These are phyloP conservation scores for Hemibates koningsi DNA, from an alignment of 2,113 vertebrate species.

Conservation along the genomic window DNA sequence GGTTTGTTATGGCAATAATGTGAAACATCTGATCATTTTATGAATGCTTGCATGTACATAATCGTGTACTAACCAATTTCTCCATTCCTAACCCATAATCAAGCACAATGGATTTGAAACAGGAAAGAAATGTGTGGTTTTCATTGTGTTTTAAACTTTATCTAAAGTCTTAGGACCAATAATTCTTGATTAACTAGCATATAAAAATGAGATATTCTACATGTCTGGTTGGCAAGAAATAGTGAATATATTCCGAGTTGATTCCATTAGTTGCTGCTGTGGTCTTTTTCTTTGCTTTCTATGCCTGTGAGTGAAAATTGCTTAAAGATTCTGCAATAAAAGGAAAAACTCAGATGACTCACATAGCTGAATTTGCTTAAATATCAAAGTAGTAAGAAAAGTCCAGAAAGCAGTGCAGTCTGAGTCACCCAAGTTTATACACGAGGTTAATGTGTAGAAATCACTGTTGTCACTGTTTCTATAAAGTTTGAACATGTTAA, in stretches of 20 bases:
- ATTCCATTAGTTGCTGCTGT: neutral
- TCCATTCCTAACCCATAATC: neutral
- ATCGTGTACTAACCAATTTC: neutral
- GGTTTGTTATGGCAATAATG: neutral
- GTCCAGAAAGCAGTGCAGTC: neutral
- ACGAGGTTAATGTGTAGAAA: neutral
- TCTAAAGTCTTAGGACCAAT: neutral
- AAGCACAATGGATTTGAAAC: neutral
- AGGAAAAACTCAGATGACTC: neutral
- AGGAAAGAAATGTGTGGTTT: neutral
- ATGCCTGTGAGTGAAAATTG: neutral
- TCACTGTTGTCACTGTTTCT: neutral
- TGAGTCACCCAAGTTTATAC: neutral
- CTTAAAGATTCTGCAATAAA: neutral
- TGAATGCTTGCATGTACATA: neutral
- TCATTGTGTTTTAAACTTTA: neutral
- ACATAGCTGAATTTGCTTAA: neutral
- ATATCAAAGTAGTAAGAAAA: neutral
- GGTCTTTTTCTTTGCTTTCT: neutral
- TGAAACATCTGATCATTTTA: slow-evolving; percentile 5
- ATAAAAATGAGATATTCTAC: neutral
- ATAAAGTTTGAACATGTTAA: neutral
- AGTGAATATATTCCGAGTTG: neutral
- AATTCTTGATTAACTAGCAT: neutral
- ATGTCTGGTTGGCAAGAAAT: neutral